Evolutionary conservation across 2,113 vertebrate species (phyloP).

Genomic region (Rhea pennata): DNA sequence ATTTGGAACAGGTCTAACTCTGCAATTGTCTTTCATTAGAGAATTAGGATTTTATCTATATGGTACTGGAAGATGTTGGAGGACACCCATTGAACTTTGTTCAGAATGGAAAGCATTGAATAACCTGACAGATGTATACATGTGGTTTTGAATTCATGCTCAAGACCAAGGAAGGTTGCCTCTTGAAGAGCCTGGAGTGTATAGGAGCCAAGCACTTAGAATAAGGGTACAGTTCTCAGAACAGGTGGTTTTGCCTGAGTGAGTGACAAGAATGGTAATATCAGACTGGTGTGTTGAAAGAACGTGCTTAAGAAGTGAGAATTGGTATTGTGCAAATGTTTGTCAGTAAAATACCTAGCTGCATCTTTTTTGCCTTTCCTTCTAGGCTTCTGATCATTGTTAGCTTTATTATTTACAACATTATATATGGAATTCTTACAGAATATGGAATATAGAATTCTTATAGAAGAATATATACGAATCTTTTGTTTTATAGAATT

Average conservation of each 20-base stretch:
- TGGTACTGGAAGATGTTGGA: background rate
- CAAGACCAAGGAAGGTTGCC: background rate
- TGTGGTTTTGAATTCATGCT: background rate
- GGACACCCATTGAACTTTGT: rapidly evolving
- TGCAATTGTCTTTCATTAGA: background rate
- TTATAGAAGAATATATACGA: background rate
- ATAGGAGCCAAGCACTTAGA: background rate
- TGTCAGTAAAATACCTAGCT: background rate
- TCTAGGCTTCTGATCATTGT: background rate
- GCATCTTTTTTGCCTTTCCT: background rate
- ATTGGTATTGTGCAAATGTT: background rate
- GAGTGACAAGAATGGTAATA: background rate
- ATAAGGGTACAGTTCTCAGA: background rate
- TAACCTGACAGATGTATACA: background rate
- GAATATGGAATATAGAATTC: too few species aligned
- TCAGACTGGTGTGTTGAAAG: background rate
- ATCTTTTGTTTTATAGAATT: background rate
- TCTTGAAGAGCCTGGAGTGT: background rate
- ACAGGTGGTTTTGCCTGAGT: background rate
- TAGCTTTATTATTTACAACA: background rate
- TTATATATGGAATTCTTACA: background rate
- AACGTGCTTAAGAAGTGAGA: background rate
- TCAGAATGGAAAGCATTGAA: background rate
- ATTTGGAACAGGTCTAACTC: background rate
- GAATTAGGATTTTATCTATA: background rate